Base-by-base conservation (phyloP, 2,888 invertebrate genomes). In the Rhodophaea formosa region DNA sequence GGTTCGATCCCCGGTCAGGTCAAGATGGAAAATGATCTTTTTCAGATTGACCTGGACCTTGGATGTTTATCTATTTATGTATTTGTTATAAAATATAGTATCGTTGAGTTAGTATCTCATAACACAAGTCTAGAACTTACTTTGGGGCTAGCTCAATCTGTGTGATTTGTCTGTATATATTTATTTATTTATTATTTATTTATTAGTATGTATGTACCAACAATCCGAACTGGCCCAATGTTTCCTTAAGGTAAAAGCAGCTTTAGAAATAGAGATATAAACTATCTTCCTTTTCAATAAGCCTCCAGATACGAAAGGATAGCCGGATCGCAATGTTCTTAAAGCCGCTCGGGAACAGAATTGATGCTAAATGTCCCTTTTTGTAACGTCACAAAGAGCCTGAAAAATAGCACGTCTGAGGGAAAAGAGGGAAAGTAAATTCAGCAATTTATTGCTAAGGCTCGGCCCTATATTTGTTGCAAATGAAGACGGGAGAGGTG, bases 401-500 rank as follows among this genome's bases (percentile, higher is more conserved):
- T 84, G 83, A 87, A 86, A 87, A 82, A 87, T 87, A 79, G 82
- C 80, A 80, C 81, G 80, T 81, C 83, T 84, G 79, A 84, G 82
- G 72, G 75, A 81, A 82, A 72, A 77, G 71, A 79, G 75, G 75
- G 80, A 78, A 78, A 83, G 82, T 88, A 87, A 88, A 88, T 84
- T 88, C 82, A 82, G 79, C 82, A 85, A 87, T 88, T 88, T 88
- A 88, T 87, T 81, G 84, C 80, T 71, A 71, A 77, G 82, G 74
- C 80, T 74, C 74, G 69, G 81, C 70, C 81, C 80, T 86, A 85
- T 86, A 86, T 88, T 88, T 89, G 88, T 86, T 86, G 87, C 87
- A 88, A 89, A 89, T 89, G 88, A 89, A 89, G 87, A 85, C 83
- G 79, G 75, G 73, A 73, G 82, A 87, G 88, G 88, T 89, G 88